phyloP scores from a whole-genome alignment of 2,888 invertebrate species.

The Brachynemurus nebulosus region DNA sequence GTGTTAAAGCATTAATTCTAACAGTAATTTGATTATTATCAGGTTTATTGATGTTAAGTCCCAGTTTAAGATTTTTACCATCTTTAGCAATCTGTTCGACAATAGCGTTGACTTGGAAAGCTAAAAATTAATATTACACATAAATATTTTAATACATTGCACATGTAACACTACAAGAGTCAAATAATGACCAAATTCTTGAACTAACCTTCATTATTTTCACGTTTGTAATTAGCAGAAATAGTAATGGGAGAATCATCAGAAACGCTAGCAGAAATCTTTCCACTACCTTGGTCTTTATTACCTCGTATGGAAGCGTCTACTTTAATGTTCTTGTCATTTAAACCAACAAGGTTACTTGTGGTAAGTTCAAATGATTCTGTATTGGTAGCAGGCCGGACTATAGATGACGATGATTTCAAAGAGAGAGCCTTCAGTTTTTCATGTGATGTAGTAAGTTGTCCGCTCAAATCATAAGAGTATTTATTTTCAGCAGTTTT shows the following conservation, averaged over 20 bases:
- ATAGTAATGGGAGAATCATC: conserved; percentile 35
- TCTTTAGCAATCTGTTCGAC: conserved; percentile 24
- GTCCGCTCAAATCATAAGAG: conserved; percentile 33
- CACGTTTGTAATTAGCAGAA: conserved; percentile 31
- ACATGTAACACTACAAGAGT: neutral
- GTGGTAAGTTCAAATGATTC: conserved; percentile 23
- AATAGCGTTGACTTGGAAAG: conserved; percentile 2
- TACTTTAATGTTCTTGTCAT: conserved; percentile 35
- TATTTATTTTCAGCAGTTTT: conserved; percentile 30
- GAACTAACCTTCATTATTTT: neutral
- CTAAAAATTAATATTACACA: neutral
- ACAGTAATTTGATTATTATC: conserved; percentile 32
- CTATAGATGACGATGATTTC: conserved; percentile 27
- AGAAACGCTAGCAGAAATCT: conserved; percentile 32
- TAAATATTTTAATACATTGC: neutral
- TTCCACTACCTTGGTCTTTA: conserved; percentile 29
- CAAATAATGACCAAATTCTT: neutral
- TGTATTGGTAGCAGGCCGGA: conserved; percentile 20
- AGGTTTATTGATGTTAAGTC: conserved; percentile 24
- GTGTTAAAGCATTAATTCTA: conserved; percentile 31
- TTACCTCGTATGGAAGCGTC: conserved; percentile 32
- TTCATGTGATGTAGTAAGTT: conserved; percentile 40
- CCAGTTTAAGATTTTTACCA: conserved; percentile 30
- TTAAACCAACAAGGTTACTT: conserved; percentile 34
- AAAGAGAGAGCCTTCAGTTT: conserved; percentile 42